These are phyloP conservation scores for Berghia stephanieae DNA, from an alignment of 1,140 invertebrate species.

Conservation along the genomic window DNA sequence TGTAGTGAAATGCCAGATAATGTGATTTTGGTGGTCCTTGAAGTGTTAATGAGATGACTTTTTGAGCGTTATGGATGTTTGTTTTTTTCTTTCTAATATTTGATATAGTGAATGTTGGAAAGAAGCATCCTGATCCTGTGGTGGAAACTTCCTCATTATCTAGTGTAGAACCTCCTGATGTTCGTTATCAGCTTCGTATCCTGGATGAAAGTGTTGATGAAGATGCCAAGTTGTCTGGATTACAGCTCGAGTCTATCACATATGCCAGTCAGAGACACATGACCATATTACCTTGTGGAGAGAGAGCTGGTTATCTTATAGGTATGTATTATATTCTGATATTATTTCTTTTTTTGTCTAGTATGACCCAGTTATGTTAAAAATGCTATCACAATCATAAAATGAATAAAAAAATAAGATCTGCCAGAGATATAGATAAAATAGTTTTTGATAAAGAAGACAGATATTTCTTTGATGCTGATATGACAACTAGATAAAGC, in stretches of 20 bases:
- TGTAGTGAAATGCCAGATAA: too few species aligned
- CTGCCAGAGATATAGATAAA: too few species aligned
- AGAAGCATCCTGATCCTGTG: constrained; percentile 98
- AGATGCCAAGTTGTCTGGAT: constrained; percentile 86
- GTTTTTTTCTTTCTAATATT: too few species aligned
- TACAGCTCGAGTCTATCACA: constrained; percentile 95
- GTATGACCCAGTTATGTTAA: background rate
- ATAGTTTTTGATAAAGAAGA: too few species aligned
- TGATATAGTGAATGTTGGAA: constrained; percentile 90
- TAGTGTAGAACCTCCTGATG: constrained; percentile 93
- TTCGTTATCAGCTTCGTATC: constrained; percentile 88
- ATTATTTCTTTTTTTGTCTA: background rate
- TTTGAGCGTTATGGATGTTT: too few species aligned
- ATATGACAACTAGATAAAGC: too few species aligned
- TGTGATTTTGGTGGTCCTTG: too few species aligned
- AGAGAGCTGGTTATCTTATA: constrained; percentile 94
- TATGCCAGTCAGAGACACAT: constrained; percentile 98
- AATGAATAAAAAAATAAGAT: too few species aligned
- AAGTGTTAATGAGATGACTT: too few species aligned
- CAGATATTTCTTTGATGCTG: too few species aligned
- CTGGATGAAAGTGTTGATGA: constrained; percentile 84
- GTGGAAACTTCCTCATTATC: constrained; percentile 98
- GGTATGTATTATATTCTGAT: constrained; percentile 68
- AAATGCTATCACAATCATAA: too few species aligned
- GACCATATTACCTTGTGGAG: constrained; percentile 87